phyloP scores from a whole-genome alignment of 2,888 invertebrate genomes.

The Scaptomyza cyrtandrae region DNA sequence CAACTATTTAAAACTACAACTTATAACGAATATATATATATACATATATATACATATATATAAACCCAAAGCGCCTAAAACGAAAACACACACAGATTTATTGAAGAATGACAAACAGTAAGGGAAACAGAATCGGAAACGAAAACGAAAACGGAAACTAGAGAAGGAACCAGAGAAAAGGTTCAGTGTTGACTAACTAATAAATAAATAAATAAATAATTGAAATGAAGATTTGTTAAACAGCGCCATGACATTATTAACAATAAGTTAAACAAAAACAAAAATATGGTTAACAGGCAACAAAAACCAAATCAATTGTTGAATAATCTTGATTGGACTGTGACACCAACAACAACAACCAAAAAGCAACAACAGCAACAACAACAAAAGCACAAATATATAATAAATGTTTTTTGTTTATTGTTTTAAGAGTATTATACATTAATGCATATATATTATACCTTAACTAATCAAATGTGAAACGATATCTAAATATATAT shows the following conservation, averaged over 20 bases:
- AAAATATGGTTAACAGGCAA: conserved; percentile 10
- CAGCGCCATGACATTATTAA: conserved; percentile 24
- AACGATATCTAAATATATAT: conserved; percentile 25
- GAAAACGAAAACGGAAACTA: background rate
- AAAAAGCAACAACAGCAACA: conserved; percentile 3
- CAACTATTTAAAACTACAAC: conserved; percentile 42
- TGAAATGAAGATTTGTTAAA: background rate
- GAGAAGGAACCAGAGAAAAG: background rate
- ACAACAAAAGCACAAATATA: conserved; percentile 33
- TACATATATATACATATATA: background rate
- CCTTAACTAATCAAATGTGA: conserved; percentile 24
- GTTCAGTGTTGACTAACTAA: conserved; percentile 15
- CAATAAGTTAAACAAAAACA: conserved; percentile 27
- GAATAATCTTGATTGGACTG: conserved; percentile 64
- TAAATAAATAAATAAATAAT: conserved; percentile 1
- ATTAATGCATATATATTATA: conserved; percentile 8
- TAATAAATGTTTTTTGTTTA: conserved; percentile 33
- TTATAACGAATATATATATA: conserved; percentile 4
- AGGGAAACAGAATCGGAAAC: conserved; percentile 1
- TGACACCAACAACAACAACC: conserved; percentile 41
- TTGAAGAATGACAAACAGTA: conserved; percentile 2
- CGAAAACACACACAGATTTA: conserved; percentile 6
- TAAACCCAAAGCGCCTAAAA: conserved; percentile 63
- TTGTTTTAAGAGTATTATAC: conserved; percentile 27
- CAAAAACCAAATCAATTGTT: conserved; percentile 7